These are phyloP conservation scores for Pasiphila rectangulata DNA, from an alignment of 2,888 invertebrate genomes.

Conservation along the genomic window DNA sequence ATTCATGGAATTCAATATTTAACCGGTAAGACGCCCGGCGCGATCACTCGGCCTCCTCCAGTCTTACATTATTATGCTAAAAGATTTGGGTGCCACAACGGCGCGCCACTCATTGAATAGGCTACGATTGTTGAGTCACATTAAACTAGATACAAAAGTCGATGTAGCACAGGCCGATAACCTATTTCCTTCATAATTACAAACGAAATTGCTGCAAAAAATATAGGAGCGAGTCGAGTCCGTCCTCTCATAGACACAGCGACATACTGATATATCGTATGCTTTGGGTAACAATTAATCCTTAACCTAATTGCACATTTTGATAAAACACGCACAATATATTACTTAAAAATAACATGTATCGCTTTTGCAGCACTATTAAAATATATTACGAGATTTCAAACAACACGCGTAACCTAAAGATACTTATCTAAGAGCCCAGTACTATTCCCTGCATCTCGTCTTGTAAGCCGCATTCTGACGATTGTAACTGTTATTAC, in stretches of 20 bases:
- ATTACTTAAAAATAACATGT: conserved; percentile 61
- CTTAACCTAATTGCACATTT: conserved; percentile 74
- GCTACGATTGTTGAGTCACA: conserved; percentile 28
- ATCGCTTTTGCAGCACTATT: conserved; percentile 56
- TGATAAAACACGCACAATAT: conserved; percentile 67
- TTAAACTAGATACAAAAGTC: conserved; percentile 34
- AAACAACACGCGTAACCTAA: conserved; percentile 74
- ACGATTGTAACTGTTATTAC: conserved; percentile 20
- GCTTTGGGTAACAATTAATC: conserved; percentile 75
- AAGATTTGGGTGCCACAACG: conserved; percentile 59
- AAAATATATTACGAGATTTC: conserved; percentile 80
- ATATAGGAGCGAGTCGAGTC: conserved; percentile 30
- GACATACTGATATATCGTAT: conserved; percentile 56
- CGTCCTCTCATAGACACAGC: conserved; percentile 42
- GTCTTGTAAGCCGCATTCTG: conserved; percentile 40
- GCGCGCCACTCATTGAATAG: conserved; percentile 40
- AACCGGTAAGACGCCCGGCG: conserved; percentile 59
- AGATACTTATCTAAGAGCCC: conserved; percentile 65
- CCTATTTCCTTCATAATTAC: conserved; percentile 11
- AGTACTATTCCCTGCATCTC: conserved; percentile 65
- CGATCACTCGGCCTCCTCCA: conserved; percentile 35
- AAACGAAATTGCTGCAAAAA: conserved; percentile 11
- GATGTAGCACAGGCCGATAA: conserved; percentile 42
- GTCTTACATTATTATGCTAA: conserved; percentile 77
- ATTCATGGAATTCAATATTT: conserved; percentile 80